Conservation (phyloP, 2,888 invertebrate genomes). For the Ophion costatus region DNA sequence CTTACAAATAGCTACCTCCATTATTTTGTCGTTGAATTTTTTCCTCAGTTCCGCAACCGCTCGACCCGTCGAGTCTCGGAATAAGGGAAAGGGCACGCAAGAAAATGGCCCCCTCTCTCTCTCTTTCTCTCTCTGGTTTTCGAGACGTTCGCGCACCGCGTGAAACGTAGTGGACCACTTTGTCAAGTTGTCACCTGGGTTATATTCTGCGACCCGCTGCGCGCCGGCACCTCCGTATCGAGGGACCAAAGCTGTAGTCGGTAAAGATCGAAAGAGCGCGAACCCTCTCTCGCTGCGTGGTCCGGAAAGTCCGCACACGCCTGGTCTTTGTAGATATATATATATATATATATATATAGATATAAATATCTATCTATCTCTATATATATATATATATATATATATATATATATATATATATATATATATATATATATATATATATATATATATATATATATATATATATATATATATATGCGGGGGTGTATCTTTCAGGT, state of each 20-base stretch:
- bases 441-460: too few relatives aligned
- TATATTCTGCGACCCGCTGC: conserved; percentile 45
- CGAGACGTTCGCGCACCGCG: conserved; percentile 33
- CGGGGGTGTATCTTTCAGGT: too few relatives aligned
- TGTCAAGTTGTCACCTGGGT: conserved; percentile 79
- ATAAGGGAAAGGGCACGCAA: too few relatives aligned
- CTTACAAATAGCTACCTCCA: conserved; percentile 40
- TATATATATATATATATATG: too few relatives aligned
- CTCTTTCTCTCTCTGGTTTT: conserved; percentile 34
- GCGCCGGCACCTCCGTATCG: not conserved
- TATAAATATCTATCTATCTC: too few relatives aligned
- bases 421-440: conserved; percentile 14
- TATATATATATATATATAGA: too few relatives aligned
- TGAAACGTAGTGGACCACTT: conserved; percentile 75
- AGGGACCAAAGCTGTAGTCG: conserved; percentile 54
- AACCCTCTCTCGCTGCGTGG: conserved; percentile 37
- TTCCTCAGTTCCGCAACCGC: conserved; percentile 36
- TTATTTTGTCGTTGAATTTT: conserved; percentile 67
- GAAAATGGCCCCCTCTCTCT: conserved; percentile 35
- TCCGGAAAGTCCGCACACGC: conserved; percentile 29
- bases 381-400: too few relatives aligned
- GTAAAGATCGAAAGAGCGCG: conserved; percentile 57
- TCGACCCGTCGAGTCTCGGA: conserved; percentile 14
- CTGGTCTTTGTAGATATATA: conserved; percentile 33
- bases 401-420: too few relatives aligned